Conservation (phyloP, 2,797 vertebrate species). For the Pseudochaenichthys georgianus region DNA sequence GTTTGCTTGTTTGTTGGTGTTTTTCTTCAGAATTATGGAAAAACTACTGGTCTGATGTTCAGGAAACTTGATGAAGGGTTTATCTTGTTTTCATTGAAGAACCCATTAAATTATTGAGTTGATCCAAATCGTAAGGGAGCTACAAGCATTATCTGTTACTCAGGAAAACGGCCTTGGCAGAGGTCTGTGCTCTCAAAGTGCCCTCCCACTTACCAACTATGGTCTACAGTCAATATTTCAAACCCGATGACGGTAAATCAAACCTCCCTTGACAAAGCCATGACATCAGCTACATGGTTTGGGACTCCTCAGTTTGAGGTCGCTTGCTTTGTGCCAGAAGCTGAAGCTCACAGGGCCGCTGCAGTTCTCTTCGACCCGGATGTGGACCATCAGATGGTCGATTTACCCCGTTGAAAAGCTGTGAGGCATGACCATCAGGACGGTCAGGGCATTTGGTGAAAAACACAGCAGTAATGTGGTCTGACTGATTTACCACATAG, state of each 20-base stretch:
- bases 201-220: neutral
- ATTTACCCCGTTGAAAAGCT: conserved; percentile 72
- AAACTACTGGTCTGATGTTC: too few species aligned
- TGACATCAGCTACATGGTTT: neutral
- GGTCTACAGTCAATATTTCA: neutral
- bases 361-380: conserved; percentile 73
- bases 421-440: conserved; percentile 70
- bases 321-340: conserved; percentile 1
- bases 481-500: conserved; percentile 73
- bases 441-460: conserved; percentile 61
- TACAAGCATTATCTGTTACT: too few species aligned
- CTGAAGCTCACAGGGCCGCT: conserved; percentile 14
- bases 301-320: conserved; percentile 1
- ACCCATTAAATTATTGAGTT: too few species aligned
- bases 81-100: too few species aligned
- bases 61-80: too few species aligned
- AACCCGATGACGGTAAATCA: neutral
- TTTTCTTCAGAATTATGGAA: too few species aligned
- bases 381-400: conserved; percentile 67
- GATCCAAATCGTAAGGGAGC: too few species aligned
- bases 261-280: neutral
- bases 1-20: too few species aligned
- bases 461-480: conserved; percentile 70
- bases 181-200: too few species aligned
- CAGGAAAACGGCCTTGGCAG: too few species aligned